A percentile compares a stretch with the other conserved stretches of the same genome.
These are phyloP conservation scores for Zapornia atra DNA, from an alignment of 2,113 vertebrate species.

Conservation along the genomic window DNA sequence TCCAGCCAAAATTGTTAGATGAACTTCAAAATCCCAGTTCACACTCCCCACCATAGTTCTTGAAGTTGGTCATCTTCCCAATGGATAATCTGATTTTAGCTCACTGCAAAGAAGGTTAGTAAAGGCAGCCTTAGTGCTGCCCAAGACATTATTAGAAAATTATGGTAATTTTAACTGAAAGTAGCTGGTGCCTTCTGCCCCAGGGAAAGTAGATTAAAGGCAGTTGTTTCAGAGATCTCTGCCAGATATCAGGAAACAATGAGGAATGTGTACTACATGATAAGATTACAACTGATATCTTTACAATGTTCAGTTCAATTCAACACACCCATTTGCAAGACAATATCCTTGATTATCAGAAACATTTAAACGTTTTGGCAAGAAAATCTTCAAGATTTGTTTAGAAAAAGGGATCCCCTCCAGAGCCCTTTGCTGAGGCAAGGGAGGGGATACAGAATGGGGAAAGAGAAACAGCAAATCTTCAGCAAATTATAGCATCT, in stretches of 20 bases:
- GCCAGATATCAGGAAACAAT: slow-evolving; percentile 2
- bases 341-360: background rate
- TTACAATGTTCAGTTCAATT: background rate
- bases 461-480: background rate
- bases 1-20: background rate
- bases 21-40: background rate
- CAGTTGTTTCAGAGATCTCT: slow-evolving; percentile 10
- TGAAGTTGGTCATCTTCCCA: background rate
- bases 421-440: background rate
- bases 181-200: background rate
- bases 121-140: background rate
- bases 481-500: background rate
- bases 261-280: background rate
- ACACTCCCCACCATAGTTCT: background rate
- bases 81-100: background rate
- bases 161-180: background rate
- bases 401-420: background rate
- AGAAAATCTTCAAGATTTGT: background rate
- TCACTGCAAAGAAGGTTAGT: background rate
- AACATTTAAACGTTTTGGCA: background rate
- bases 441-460: background rate
- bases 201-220: background rate
- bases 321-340: background rate
- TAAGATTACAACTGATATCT: slow-evolving; percentile 13
- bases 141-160: background rate